Percentiles rank a stretch among this genome's conserved stretches.
These are phyloP conservation scores for Cheilosia soror DNA, from an alignment of 2,888 invertebrate genomes.

Conservation along the genomic window DNA sequence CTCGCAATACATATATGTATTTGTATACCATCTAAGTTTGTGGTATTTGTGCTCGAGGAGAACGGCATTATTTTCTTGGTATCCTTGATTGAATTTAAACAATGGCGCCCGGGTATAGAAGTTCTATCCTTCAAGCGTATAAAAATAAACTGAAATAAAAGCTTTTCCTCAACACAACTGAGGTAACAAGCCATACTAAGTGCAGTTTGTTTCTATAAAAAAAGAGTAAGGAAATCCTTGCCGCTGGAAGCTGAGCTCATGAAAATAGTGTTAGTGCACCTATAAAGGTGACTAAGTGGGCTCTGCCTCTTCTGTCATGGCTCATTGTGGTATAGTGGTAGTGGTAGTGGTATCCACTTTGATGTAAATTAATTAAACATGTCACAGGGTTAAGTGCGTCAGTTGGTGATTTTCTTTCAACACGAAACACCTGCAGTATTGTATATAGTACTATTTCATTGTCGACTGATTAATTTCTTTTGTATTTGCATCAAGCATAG, in stretches of 20 bases:
- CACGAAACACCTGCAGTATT: neutral
- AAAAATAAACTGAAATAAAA: neutral
- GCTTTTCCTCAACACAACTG: neutral
- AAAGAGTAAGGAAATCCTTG: too few species aligned
- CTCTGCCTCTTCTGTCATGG: neutral
- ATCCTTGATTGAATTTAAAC: conserved; percentile 46
- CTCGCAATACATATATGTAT: too few species aligned
- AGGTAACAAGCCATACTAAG: conserved; percentile 4
- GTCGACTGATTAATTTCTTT: conserved; percentile 8
- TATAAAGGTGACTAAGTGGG: too few species aligned
- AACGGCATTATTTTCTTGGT: conserved; percentile 41
- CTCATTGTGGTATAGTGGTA: neutral
- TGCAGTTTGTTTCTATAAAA: too few species aligned
- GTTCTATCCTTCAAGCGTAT: conserved; percentile 1
- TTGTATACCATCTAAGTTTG: too few species aligned
- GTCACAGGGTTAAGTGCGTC: conserved; percentile 26
- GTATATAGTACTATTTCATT: neutral
- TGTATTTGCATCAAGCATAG: neutral
- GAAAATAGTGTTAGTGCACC: too few species aligned
- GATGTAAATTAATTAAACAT: conserved; percentile 48
- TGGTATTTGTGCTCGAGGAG: conserved; percentile 2
- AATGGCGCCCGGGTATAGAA: neutral
- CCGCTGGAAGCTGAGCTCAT: too few species aligned
- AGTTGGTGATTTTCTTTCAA: conserved; percentile 33
- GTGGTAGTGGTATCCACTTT: neutral